A percentile compares a stretch with the other conserved stretches of the same genome.
These are phyloP conservation scores for Hiodon tergisus DNA, from an alignment of 2,113 vertebrate species.

Conservation along the genomic window DNA sequence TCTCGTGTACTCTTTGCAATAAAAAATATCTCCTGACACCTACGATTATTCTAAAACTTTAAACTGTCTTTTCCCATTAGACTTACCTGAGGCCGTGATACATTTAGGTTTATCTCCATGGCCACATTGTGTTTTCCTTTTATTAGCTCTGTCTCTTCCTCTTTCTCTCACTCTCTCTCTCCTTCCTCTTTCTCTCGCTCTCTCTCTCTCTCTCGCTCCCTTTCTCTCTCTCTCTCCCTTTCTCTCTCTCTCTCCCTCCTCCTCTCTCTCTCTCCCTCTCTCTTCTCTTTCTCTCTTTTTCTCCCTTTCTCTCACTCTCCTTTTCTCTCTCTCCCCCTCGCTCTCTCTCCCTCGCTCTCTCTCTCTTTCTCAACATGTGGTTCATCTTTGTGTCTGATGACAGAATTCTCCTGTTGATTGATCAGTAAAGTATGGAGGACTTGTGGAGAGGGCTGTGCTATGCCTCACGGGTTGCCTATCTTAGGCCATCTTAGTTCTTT, in stretches of 20 bases:
- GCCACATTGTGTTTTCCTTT: conserved; percentile 47
- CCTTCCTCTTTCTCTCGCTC: too few species aligned
- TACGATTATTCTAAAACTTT: conserved; percentile 59
- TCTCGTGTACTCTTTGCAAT: conserved; percentile 30
- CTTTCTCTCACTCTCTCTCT: too few species aligned
- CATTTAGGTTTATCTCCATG: conserved; percentile 52
- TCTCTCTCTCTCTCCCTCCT: too few species aligned
- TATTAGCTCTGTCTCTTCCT: neutral
- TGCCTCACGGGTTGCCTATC: conserved; percentile 30
- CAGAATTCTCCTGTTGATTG: conserved; percentile 40
- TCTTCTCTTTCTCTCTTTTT: too few species aligned
- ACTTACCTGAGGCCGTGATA: conserved; percentile 47
- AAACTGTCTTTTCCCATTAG: conserved; percentile 55
- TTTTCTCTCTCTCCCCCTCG: too few species aligned
- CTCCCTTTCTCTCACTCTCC: too few species aligned
- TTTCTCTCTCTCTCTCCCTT: too few species aligned
- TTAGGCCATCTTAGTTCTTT: conserved; percentile 41
- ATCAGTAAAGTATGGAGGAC: conserved; percentile 37
- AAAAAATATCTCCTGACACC: conserved; percentile 53
- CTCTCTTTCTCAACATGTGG: conserved; percentile 27
- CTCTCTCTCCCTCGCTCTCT: too few species aligned
- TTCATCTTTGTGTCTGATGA: conserved; percentile 49
- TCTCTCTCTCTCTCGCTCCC: too few species aligned
- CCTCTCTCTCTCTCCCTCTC: too few species aligned
- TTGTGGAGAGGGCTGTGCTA: conserved; percentile 21